Percentiles rank a stretch among this genome's conserved stretches.
phyloP scores from a whole-genome alignment of 1,140 invertebrate species.

The Drosophila lini region DNA sequence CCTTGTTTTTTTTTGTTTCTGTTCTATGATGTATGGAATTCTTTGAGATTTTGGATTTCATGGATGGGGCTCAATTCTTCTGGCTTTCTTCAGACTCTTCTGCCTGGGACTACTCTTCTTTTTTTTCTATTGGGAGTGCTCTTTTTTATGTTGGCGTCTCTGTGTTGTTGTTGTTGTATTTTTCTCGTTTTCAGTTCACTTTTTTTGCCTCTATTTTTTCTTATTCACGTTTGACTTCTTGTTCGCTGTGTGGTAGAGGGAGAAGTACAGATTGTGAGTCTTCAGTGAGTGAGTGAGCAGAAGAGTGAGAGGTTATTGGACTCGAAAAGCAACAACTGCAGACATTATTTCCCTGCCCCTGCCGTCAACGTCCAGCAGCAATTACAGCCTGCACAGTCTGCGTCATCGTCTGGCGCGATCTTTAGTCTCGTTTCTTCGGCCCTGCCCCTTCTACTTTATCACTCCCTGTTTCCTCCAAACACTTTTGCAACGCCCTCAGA shows the following conservation, averaged over 20 bases:
- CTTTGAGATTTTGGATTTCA: conserved; percentile 1
- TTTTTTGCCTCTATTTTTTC: conserved; percentile 22
- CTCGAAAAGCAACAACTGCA: conserved; percentile 33
- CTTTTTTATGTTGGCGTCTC: conserved; percentile 9
- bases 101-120: conserved; percentile 2
- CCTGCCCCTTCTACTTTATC: neutral
- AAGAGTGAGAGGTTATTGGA: conserved; percentile 42
- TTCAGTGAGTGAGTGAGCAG: conserved; percentile 1
- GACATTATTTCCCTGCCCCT: conserved; percentile 22
- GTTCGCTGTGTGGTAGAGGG: neutral
- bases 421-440: conserved; percentile 28
- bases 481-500: conserved; percentile 18
- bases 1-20: neutral
- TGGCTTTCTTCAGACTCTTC: conserved; percentile 30
- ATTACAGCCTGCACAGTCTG: conserved; percentile 42
- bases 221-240: conserved; percentile 32
- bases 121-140: conserved; percentile 1
- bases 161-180: neutral
- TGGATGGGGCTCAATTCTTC: conserved; percentile 1
- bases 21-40: neutral
- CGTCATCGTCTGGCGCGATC: conserved; percentile 49
- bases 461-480: neutral
- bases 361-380: conserved; percentile 19
- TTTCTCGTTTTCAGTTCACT: conserved; percentile 31
- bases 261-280: conserved; percentile 19